Evolutionary conservation across 2,113 vertebrate species (phyloP).

Genomic region (Notechis scutatus): DNA sequence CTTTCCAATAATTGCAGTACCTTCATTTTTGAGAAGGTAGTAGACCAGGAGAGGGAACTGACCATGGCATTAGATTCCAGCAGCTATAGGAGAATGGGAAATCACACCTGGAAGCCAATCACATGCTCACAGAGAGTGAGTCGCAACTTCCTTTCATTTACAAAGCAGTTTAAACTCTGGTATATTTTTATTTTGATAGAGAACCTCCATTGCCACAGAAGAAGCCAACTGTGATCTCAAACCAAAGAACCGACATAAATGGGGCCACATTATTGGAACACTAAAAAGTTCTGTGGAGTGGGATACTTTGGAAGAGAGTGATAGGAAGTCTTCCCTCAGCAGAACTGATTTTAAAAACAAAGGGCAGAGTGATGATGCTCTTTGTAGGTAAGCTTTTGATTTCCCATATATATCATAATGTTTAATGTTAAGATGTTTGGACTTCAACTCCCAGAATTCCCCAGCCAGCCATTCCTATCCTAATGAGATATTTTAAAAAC

Average conservation of each 20-base stretch:
- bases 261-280: constrained; percentile 78
- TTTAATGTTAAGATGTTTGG: background rate
- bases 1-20: background rate
- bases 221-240: constrained; percentile 74
- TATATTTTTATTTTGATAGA: constrained; percentile 56
- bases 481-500: background rate
- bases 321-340: constrained; percentile 65
- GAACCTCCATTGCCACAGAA: constrained; percentile 68
- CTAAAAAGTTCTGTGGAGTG: constrained; percentile 80
- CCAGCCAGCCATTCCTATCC: background rate
- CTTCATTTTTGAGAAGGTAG: background rate
- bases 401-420: background rate
- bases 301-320: constrained; percentile 82
- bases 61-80: background rate
- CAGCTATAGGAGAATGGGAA: background rate
- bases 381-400: constrained; percentile 73
- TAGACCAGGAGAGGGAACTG: background rate
- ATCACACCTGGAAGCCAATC: background rate
- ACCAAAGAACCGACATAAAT: constrained; percentile 79
- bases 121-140: background rate
- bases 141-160: background rate
- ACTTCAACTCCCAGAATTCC: background rate
- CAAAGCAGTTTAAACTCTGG: background rate
- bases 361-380: constrained; percentile 71
- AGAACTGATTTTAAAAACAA: constrained; percentile 74